phyloP scores from a whole-genome alignment of 2,113 vertebrate species.

The Sorex araneus region DNA sequence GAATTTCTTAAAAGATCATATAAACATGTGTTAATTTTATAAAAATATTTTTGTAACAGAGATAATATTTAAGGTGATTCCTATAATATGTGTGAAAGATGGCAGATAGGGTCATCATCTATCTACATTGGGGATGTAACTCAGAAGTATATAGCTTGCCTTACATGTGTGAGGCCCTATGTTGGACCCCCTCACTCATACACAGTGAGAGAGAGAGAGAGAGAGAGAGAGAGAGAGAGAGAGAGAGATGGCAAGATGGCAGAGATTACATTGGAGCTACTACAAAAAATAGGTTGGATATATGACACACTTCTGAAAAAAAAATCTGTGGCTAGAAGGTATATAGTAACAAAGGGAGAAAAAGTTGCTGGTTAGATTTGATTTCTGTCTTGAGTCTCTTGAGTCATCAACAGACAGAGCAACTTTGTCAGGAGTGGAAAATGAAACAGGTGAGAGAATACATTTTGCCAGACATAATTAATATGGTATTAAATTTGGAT shows the following conservation, averaged over 20 bases:
- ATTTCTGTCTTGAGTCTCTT: conserved; percentile 15
- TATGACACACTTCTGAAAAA: not conserved
- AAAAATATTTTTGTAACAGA: not conserved
- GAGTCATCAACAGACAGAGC: not conserved
- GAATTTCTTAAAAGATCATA: conserved; percentile 21
- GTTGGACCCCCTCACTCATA: too few species aligned
- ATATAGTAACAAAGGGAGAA: not conserved
- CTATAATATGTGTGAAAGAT: not conserved
- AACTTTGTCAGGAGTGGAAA: not conserved
- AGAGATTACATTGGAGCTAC: too few species aligned
- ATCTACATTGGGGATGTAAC: too few species aligned
- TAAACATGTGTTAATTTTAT: conserved; percentile 56
- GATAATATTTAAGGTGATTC: not conserved
- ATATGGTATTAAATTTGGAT: conserved; percentile 16
- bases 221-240: too few species aligned
- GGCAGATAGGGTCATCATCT: not conserved
- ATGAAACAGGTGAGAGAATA: not conserved
- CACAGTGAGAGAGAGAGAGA: too few species aligned
- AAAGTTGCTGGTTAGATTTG: not conserved
- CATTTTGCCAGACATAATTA: not conserved
- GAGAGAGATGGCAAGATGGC: too few species aligned
- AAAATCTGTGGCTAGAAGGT: not conserved
- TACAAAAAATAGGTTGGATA: too few species aligned
- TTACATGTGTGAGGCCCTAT: too few species aligned
- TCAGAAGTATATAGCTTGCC: too few species aligned